These are phyloP conservation scores for Diphyllodes magnificus DNA, from an alignment of 2,113 vertebrate species.

Conservation along the genomic window DNA sequence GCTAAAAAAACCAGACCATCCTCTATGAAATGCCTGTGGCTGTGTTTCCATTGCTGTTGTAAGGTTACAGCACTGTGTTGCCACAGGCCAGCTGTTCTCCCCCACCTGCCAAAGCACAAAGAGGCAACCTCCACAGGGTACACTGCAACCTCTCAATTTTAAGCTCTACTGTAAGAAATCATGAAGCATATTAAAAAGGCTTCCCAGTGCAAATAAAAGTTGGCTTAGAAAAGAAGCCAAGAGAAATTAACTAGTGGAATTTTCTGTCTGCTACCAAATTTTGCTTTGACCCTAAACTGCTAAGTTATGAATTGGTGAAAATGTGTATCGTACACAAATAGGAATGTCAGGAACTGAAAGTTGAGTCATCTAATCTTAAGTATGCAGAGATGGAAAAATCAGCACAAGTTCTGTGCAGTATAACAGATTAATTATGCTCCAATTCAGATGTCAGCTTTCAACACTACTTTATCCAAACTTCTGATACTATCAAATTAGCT, in stretches of 20 bases:
- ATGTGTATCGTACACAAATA: neutral
- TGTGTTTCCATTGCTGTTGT: neutral
- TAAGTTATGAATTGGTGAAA: neutral
- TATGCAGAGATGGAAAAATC: neutral
- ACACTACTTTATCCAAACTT: neutral
- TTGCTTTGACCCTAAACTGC: neutral
- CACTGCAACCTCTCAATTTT: neutral
- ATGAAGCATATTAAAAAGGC: neutral
- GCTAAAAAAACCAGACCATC: neutral
- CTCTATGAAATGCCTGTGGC: neutral
- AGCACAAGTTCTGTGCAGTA: neutral
- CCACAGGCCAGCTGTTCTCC: neutral
- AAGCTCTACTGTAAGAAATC: neutral
- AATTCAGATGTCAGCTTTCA: neutral
- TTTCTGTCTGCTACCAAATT: neutral
- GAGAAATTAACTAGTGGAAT: conserved; percentile 2
- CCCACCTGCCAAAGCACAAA: neutral
- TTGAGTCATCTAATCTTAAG: neutral
- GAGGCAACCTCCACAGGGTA: neutral
- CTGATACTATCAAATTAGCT: neutral
- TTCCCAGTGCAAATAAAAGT: neutral
- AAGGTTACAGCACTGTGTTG: neutral
- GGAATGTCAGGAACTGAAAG: neutral
- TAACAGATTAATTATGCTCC: neutral
- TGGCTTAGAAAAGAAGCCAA: neutral